A percentile compares a stretch with the other conserved stretches of the same genome.
These are phyloP conservation scores for Camponotus pennsylvanicus DNA, from an alignment of 1,140 invertebrate genomes.

Conservation along the genomic window DNA sequence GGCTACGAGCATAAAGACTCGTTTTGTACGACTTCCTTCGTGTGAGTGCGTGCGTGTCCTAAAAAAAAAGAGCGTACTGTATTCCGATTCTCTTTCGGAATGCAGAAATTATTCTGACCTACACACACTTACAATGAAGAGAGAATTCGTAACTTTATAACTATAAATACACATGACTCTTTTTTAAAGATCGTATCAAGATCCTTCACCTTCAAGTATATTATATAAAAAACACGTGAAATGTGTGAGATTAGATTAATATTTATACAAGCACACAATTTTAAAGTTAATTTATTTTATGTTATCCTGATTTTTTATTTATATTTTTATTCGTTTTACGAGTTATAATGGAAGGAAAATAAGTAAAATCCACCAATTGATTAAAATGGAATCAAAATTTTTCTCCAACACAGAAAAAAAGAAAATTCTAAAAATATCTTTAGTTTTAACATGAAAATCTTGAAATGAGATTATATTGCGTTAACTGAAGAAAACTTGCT, in stretches of 20 bases:
- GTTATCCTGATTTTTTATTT: neutral
- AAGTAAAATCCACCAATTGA: neutral
- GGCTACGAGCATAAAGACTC: constrained; percentile 51
- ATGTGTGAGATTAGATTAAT: neutral
- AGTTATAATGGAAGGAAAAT: neutral
- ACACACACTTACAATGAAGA: neutral
- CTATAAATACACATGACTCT: neutral
- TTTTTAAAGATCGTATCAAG: neutral
- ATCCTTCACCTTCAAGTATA: neutral
- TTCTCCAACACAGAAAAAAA: neutral
- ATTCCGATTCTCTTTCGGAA: constrained; percentile 15
- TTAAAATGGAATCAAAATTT: neutral
- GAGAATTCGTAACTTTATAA: neutral
- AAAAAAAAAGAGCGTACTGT: constrained; percentile 64
- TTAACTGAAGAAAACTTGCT: no score
- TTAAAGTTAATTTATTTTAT: neutral
- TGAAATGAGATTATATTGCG: no score
- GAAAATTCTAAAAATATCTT: no score
- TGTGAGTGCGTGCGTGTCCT: constrained; percentile 51
- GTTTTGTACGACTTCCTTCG: constrained; percentile 56
- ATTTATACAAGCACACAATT: neutral
- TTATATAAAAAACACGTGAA: neutral
- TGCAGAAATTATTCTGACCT: constrained; percentile 57
- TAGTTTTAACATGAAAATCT: no score
- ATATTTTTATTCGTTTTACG: neutral